Percentiles rank a stretch among this genome's conserved stretches.
These are phyloP conservation scores for western clawed frog (Xenopus tropicalis) DNA, from an alignment of 2,113 vertebrate species.

Conservation along the genomic window UCB_Xtro_10.0 CM004449.2:9349001-9349500, in stretches of 20 bases:
- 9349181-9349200: too few relatives aligned
- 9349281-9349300: conserved; percentile 86
- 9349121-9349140: too few relatives aligned
- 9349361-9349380: conserved; percentile 80
- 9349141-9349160: too few relatives aligned
- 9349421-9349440: conserved; percentile 90
- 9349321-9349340: conserved; percentile 96
- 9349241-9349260: conserved; percentile 57
- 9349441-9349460: conserved; percentile 77
- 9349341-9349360: conserved; percentile 81
- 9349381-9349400: conserved; percentile 85
- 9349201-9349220: background rate
- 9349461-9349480: conserved; percentile 62
- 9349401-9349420: conserved; percentile 86
- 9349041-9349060: too few relatives aligned
- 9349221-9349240: background rate
- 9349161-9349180: too few relatives aligned
- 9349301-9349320: conserved; percentile 93
- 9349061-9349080: too few relatives aligned
- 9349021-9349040: too few relatives aligned
- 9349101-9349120: too few relatives aligned
- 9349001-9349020: too few relatives aligned
- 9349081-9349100: too few relatives aligned
- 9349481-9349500: conserved; percentile 9
- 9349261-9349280: conserved; percentile 97